Evolutionary conservation across 2,888 invertebrate species (phyloP).

Genomic region (Chelonus formosanus): DNA sequence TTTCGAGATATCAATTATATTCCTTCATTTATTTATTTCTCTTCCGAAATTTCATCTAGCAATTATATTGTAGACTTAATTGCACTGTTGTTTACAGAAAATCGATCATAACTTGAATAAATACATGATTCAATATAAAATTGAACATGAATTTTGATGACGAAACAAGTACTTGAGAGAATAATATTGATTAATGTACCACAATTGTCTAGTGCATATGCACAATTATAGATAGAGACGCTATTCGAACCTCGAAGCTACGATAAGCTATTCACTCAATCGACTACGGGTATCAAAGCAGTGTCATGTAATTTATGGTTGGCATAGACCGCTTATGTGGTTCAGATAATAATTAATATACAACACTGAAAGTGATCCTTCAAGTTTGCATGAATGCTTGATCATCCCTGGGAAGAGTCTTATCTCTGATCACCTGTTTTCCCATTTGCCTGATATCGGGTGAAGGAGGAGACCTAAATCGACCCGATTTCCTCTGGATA

Average conservation of each 20-base stretch:
- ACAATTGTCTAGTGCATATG: slow-evolving; percentile 6
- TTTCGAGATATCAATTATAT: too few relatives aligned
- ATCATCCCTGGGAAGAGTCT: not conserved
- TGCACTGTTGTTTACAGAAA: too few relatives aligned
- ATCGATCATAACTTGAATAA: too few relatives aligned
- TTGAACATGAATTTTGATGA: too few relatives aligned
- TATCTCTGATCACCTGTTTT: not conserved
- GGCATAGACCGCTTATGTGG: slow-evolving; percentile 7
- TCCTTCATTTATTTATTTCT: too few relatives aligned
- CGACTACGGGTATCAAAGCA: slow-evolving; percentile 24
- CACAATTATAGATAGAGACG: slow-evolving; percentile 2
- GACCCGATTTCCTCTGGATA: not conserved
- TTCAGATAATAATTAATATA: slow-evolving; percentile 12
- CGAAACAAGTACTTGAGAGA: too few relatives aligned
- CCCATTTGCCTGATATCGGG: too few relatives aligned
- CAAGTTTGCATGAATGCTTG: not conserved
- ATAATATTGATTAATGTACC: slow-evolving; percentile 3
- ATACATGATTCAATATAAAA: too few relatives aligned
- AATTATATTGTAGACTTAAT: too few relatives aligned
- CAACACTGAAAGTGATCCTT: slow-evolving; percentile 10
- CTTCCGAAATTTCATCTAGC: too few relatives aligned
- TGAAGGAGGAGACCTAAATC: not conserved
- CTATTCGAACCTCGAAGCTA: slow-evolving; percentile 9
- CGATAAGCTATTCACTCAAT: slow-evolving; percentile 33
- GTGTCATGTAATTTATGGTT: slow-evolving; percentile 12